phyloP scores from a whole-genome alignment of 2,888 invertebrate genomes.

The Gisinianus flammeolus region DNA sequence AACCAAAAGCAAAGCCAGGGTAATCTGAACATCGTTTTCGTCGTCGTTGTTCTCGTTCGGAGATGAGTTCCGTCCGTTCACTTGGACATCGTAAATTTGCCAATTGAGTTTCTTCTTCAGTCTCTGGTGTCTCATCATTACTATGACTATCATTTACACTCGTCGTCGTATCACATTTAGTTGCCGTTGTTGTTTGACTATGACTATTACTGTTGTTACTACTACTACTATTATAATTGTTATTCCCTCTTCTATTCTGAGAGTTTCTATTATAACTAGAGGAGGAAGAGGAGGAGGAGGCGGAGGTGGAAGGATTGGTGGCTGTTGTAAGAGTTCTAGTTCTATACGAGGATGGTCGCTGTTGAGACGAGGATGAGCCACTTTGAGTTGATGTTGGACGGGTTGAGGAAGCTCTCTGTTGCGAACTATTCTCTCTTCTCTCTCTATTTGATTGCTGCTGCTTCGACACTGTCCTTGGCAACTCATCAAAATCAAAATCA shows the following conservation, averaged over 20 bases:
- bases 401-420: constrained; percentile 36
- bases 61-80: constrained; percentile 85
- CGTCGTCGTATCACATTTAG: constrained; percentile 52
- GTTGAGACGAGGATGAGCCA: constrained; percentile 13
- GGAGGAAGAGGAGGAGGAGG: neutral
- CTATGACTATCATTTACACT: constrained; percentile 41
- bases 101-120: constrained; percentile 70
- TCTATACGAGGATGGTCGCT: neutral
- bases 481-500: constrained; percentile 17
- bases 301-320: neutral
- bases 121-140: constrained; percentile 47
- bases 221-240: constrained; percentile 32
- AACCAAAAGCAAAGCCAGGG: constrained; percentile 86
- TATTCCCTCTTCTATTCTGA: constrained; percentile 24
- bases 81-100: constrained; percentile 86
- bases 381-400: constrained; percentile 11
- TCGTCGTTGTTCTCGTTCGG: constrained; percentile 77
- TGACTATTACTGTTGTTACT: constrained; percentile 31
- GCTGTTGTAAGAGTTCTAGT: neutral
- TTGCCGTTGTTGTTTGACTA: constrained; percentile 32
- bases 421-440: constrained; percentile 4
- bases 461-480: constrained; percentile 21
- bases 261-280: constrained; percentile 13
- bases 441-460: neutral
- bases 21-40: constrained; percentile 86